A percentile compares a stretch with the other conserved stretches of the same genome.
These are phyloP conservation scores for Butastur rufipennis DNA, from an alignment of 2,113 vertebrate species.

Conservation along the genomic window DNA sequence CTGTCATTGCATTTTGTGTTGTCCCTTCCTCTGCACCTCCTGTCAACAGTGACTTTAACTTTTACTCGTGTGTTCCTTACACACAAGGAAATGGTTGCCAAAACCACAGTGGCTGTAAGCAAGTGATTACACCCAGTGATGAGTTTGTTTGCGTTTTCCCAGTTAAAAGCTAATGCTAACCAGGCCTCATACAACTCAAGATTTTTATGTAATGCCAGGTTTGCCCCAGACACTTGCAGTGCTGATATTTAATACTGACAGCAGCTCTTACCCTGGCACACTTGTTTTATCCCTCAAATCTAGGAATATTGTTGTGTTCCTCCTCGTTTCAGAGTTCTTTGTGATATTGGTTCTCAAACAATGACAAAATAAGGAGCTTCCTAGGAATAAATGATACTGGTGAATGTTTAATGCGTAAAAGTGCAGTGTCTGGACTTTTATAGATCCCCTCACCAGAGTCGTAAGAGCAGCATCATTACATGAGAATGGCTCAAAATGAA, in stretches of 20 bases:
- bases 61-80: background rate
- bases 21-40: background rate
- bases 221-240: background rate
- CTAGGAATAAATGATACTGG: background rate
- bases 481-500: constrained; percentile 5
- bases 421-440: background rate
- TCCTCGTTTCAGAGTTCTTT: background rate
- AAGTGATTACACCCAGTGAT: background rate
- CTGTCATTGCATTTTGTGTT: background rate
- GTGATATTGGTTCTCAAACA: background rate
- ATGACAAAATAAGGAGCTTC: background rate
- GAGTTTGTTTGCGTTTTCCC: constrained; percentile 4
- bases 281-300: background rate
- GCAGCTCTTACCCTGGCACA: background rate
- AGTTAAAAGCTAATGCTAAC: background rate
- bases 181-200: background rate
- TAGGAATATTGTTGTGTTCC: background rate
- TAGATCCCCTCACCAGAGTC: background rate
- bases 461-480: background rate
- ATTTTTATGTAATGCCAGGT: background rate
- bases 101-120: constrained; percentile 34
- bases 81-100: constrained; percentile 43
- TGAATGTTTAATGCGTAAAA: background rate
- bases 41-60: background rate
- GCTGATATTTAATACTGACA: background rate